Base-by-base conservation (phyloP, 1,140 invertebrate genomes). In the Riptortus pedestris region DNA sequence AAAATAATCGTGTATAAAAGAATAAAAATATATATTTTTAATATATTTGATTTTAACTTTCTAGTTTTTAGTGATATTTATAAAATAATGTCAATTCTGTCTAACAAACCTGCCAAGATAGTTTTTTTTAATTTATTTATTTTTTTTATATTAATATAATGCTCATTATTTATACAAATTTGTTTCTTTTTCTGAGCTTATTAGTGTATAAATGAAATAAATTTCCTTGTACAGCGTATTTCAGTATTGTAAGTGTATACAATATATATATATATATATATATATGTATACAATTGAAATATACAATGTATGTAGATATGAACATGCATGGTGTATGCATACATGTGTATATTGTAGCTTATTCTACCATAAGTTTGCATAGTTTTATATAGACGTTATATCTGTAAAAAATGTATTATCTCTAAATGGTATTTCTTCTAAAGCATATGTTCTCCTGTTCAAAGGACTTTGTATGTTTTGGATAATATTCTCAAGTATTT, bases 181-280 rank as follows among this genome's bases (percentile, higher is more conserved):
- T 7, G 14, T n/a, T 47, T 47, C 45, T 20, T 47, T 22, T 20
- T 51, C 24, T 33, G 61, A 62, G 61, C 61, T 62, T 62, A 62
- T 51, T 62, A 62, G 61, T 62, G 61, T 62, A 62, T 62, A 62
- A 62, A n/a, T n/a, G n/a, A n/a, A 62, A 33, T 12, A 12, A 55
- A 38, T 38, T 14, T 26, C 51, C 51, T 55, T 60, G 59, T 43
- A 60, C 59, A 60, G 59, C 28, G 33, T 26, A 24, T 51, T 55
- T 55, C 51, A 55, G 51, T 55, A 55, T 55, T 55, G n/a, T 38
- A 7, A 38, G 31, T 38, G 5, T 38, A 38, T 38, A 38, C 5
- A 38, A 38, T 38, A 38, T 7, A 14, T 38, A 38, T 38, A 38
- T 38, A 38, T 7, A 38, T 38, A 38, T 7, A 14, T 38, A 38